These are phyloP conservation scores for Clusia tigrina DNA, from an alignment of 2,888 invertebrate species.

Conservation along the genomic window DNA sequence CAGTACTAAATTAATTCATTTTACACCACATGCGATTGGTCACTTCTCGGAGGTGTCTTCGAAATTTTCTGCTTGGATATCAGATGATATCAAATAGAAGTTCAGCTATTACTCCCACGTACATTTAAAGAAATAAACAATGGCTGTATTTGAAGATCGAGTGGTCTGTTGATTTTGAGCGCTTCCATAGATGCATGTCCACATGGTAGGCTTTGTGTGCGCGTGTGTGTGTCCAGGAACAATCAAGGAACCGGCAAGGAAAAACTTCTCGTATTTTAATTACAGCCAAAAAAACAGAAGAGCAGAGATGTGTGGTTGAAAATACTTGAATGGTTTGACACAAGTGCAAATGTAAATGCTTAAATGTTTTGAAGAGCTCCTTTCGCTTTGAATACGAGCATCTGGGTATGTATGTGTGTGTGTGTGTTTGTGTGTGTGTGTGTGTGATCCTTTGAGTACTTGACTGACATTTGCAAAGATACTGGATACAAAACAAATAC, in stretches of 20 bases:
- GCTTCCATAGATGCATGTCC: not conserved
- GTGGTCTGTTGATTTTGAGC: not conserved
- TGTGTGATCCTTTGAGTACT: not conserved
- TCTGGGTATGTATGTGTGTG: not conserved
- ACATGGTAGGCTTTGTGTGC: not conserved
- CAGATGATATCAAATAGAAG: not conserved
- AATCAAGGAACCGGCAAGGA: constrained; percentile 6
- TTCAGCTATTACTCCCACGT: too few species aligned
- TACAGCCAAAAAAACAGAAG: not conserved
- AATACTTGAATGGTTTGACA: not conserved
- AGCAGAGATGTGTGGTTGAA: constrained; percentile 10
- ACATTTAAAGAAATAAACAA: not conserved
- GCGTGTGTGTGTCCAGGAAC: constrained; percentile 14
- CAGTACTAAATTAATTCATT: too few species aligned
- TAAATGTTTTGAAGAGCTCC: too few species aligned
- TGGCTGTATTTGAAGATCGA: not conserved
- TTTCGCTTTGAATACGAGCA: too few species aligned
- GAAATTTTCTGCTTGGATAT: too few species aligned
- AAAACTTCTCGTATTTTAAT: constrained; percentile 18
- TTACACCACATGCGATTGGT: too few species aligned
- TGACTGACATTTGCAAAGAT: not conserved
- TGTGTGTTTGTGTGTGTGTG: constrained; percentile 4
- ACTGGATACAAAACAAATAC: too few species aligned
- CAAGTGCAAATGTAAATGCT: too few species aligned
- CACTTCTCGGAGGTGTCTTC: too few species aligned